A percentile compares a stretch with the other conserved stretches of the same genome.
These are phyloP conservation scores for Nebria salina DNA, from an alignment of 2,888 invertebrate species.

Conservation along the genomic window DNA sequence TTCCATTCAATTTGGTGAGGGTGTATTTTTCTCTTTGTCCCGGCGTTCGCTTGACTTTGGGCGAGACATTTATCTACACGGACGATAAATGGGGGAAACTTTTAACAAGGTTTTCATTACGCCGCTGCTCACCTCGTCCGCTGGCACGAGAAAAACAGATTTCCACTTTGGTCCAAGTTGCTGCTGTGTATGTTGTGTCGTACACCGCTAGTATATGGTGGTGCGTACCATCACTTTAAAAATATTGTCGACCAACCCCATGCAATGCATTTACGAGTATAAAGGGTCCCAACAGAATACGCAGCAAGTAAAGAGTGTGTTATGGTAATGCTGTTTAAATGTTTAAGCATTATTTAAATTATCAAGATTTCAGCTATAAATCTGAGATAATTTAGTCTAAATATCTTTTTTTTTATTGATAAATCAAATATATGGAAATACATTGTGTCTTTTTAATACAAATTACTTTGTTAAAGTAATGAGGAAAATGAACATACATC, in stretches of 20 bases:
- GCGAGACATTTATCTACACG: constrained; percentile 57
- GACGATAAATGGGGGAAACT: constrained; percentile 59
- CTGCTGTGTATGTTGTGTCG: not conserved
- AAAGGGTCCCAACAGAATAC: too few relatives aligned
- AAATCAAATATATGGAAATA: too few relatives aligned
- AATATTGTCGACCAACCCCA: not conserved
- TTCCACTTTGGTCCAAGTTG: constrained; percentile 10
- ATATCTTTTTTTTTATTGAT: too few relatives aligned
- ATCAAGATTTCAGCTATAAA: too few relatives aligned
- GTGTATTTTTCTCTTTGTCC: constrained; percentile 57
- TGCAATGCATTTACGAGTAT: too few relatives aligned
- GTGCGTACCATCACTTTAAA: not conserved
- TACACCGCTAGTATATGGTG: not conserved
- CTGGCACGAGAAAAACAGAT: constrained; percentile 24
- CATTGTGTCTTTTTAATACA: too few relatives aligned
- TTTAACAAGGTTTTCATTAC: constrained; percentile 61
- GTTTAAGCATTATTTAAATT: too few relatives aligned
- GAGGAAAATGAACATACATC: too few relatives aligned
- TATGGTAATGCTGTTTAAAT: too few relatives aligned
- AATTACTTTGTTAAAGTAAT: too few relatives aligned
- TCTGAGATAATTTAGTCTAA: too few relatives aligned
- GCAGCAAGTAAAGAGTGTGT: too few relatives aligned
- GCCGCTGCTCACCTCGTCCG: constrained; percentile 47
- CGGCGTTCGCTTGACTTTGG: constrained; percentile 55
- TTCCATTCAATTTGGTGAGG: constrained; percentile 57